Conservation (phyloP, 2,888 invertebrate species). For the Xylophagus ater region DNA sequence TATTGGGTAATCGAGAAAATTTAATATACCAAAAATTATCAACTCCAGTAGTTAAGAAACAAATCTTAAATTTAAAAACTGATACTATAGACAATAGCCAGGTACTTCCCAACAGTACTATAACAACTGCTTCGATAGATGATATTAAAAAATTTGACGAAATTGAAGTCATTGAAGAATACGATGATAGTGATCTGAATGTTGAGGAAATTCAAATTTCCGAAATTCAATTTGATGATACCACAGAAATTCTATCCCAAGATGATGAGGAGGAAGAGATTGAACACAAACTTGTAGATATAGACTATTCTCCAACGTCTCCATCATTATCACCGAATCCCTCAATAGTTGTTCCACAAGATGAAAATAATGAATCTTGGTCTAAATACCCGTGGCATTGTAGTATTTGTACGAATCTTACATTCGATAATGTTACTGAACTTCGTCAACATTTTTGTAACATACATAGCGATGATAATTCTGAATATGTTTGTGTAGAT, state of each 20-base stretch:
- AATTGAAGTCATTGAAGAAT: not conserved
- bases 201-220: not conserved
- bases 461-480: constrained; percentile 11
- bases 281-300: not conserved
- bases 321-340: not conserved
- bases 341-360: not conserved
- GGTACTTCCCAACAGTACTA: not conserved
- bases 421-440: constrained; percentile 5
- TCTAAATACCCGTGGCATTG: constrained; percentile 21
- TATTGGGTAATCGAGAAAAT: not conserved
- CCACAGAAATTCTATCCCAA: not conserved
- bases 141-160: constrained; percentile 1
- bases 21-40: not conserved
- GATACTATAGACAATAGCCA: not conserved
- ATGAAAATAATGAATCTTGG: constrained; percentile 15
- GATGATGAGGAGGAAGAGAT: not conserved
- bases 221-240: not conserved
- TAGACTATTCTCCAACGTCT: not conserved
- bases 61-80: not conserved
- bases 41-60: not conserved
- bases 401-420: constrained; percentile 10
- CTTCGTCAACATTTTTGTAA: constrained; percentile 10
- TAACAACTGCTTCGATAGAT: not conserved
- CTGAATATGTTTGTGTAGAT: constrained; percentile 23
- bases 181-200: not conserved